A percentile compares a stretch with the other conserved stretches of the same genome.
Conservation (phyloP, 53 echinoderm and acorn worm species). For the Patiria pectinifera region DNA sequence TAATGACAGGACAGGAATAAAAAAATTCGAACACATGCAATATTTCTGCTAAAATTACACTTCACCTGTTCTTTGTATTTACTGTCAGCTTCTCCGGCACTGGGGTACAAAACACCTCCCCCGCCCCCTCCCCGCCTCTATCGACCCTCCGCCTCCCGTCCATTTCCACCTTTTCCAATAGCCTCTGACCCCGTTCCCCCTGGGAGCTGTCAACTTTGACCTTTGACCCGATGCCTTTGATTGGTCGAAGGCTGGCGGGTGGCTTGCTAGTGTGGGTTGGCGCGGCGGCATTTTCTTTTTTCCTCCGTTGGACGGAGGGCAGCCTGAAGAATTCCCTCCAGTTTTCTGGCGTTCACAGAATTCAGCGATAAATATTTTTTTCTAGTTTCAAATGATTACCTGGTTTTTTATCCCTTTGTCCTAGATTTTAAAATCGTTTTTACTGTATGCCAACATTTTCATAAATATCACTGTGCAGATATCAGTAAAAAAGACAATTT, state of each 20-base stretch:
- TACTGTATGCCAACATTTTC: no score
- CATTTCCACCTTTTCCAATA: conserved; percentile 62
- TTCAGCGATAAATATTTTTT: background rate
- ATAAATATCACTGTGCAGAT: no score
- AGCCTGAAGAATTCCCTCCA: conserved; percentile 76
- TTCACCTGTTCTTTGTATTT: conserved; percentile 37
- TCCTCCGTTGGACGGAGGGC: conserved; percentile 59
- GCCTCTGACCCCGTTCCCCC: conserved; percentile 69
- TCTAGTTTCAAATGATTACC: background rate
- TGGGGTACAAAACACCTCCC: conserved; percentile 35
- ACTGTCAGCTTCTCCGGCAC: conserved; percentile 47
- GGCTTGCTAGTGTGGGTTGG: background rate
- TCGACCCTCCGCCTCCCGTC: conserved; percentile 50
- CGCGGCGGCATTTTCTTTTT: conserved; percentile 34
- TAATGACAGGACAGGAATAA: no score
- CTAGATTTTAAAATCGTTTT: no score
- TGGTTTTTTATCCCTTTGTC: no score
- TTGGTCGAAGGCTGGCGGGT: conserved; percentile 12
- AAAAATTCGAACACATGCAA: background rate
- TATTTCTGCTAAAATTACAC: background rate
- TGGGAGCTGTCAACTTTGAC: conserved; percentile 52
- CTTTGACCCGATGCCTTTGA: conserved; percentile 75
- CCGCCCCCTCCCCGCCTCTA: conserved; percentile 40
- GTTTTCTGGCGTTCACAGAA: conserved; percentile 42
- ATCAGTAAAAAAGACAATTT: no score